Conservation (phyloP, 2,888 invertebrate species). For the Saturnia japonica region DNA sequence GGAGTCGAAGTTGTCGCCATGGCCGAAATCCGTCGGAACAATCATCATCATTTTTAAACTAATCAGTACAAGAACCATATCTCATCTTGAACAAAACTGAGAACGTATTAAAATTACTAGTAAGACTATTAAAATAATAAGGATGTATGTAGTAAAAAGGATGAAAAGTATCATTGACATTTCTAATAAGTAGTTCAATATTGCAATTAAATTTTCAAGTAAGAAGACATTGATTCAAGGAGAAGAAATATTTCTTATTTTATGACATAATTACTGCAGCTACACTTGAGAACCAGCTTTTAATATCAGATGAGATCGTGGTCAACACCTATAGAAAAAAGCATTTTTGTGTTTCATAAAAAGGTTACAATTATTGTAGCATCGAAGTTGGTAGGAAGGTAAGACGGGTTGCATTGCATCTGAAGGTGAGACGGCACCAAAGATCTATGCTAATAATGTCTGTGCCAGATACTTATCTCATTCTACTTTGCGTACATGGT, state of each 20-base stretch:
- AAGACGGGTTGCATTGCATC: conserved; percentile 41
- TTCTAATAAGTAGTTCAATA: too few species aligned
- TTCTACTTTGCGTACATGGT: conserved; percentile 13
- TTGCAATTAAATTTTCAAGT: too few species aligned
- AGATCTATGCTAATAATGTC: conserved; percentile 54
- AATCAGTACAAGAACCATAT: too few species aligned
- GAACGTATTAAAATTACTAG: too few species aligned
- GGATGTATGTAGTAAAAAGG: too few species aligned
- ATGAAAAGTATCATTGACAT: too few species aligned
- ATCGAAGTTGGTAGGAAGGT: conserved; percentile 34
- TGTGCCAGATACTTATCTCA: conserved; percentile 6
- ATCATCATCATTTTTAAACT: too few species aligned
- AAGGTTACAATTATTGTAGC: conserved; percentile 29
- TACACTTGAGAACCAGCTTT: neutral
- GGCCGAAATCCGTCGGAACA: too few species aligned
- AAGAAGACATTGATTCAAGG: neutral
- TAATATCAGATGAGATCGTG: neutral
- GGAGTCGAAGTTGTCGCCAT: too few species aligned
- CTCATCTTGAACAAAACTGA: too few species aligned
- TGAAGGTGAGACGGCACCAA: conserved; percentile 51
- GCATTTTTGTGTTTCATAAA: too few species aligned
- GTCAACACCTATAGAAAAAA: conserved; percentile 19
- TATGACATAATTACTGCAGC: conserved; percentile 1
- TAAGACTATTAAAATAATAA: too few species aligned
- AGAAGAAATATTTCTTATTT: neutral